Conservation (phyloP, 2,888 invertebrate species). For the Mycalesis mineus region DNA sequence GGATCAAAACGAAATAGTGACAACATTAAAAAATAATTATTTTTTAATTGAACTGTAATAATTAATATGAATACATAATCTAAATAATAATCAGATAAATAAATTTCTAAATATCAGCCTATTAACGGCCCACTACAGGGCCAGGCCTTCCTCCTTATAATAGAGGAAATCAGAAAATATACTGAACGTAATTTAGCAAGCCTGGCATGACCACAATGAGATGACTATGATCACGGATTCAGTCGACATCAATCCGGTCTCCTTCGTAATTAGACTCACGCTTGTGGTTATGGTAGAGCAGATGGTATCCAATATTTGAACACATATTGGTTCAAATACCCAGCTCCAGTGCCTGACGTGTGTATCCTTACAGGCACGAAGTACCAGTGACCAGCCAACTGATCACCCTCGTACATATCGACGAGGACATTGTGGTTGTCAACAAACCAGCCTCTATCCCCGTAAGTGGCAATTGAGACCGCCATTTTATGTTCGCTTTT, state of each 20-base stretch:
- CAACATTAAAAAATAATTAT: too few species aligned
- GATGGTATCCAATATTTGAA: slow-evolving; percentile 17
- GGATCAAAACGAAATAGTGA: too few species aligned
- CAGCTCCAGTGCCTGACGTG: slow-evolving; percentile 56
- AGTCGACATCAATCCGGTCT: neutral
- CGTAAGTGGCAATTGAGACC: slow-evolving; percentile 94
- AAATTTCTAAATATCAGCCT: too few species aligned
- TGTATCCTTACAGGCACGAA: slow-evolving; percentile 93
- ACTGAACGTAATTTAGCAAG: neutral
- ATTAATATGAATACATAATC: too few species aligned
- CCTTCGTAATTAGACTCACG: neutral
- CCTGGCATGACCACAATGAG: neutral
- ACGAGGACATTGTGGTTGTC: slow-evolving; percentile 99
- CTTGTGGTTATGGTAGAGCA: neutral
- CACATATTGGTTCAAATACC: slow-evolving; percentile 10
- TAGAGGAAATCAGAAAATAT: too few species aligned
- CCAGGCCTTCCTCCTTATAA: too few species aligned
- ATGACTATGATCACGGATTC: neutral
- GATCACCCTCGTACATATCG: slow-evolving; percentile 98
- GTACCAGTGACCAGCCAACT: slow-evolving; percentile 98
- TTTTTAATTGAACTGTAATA: too few species aligned
- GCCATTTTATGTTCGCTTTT: slow-evolving; percentile 88
- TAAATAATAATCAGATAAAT: too few species aligned
- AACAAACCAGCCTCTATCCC: slow-evolving; percentile 99
- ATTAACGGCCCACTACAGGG: too few species aligned